These are phyloP conservation scores for Arothron firmamentum DNA, from an alignment of 2,113 vertebrate species.

Conservation along the genomic window DNA sequence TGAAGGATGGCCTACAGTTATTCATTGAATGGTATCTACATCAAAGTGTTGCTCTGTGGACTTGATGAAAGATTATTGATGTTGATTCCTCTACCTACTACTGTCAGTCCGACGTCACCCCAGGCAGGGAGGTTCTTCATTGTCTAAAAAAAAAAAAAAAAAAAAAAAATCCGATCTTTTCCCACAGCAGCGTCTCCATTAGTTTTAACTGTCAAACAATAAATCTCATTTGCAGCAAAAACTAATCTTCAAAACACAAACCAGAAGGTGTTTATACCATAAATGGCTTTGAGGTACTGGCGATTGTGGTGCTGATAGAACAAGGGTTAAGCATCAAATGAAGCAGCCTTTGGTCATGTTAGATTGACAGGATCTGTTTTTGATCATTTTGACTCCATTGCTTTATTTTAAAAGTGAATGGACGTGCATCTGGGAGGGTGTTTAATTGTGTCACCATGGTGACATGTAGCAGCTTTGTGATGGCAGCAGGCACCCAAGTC, in stretches of 20 bases:
- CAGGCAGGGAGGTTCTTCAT: constrained; percentile 69
- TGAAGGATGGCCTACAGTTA: constrained; percentile 72
- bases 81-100: constrained; percentile 69
- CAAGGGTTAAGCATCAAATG: constrained; percentile 30
- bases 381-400: constrained; percentile 1
- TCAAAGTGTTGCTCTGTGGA: constrained; percentile 60
- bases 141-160: constrained; percentile 67
- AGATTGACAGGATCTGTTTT: constrained; percentile 17
- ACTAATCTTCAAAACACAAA: constrained; percentile 64
- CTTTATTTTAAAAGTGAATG: constrained; percentile 5
- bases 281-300: constrained; percentile 22
- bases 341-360: constrained; percentile 18
- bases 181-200: constrained; percentile 63
- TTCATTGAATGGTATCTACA: constrained; percentile 71
- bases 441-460: constrained; percentile 69
- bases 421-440: constrained; percentile 23
- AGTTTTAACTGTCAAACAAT: constrained; percentile 61
- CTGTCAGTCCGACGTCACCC: constrained; percentile 65
- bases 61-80: constrained; percentile 80
- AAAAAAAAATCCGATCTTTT: constrained; percentile 67
- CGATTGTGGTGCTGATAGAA: constrained; percentile 31
- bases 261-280: constrained; percentile 43
- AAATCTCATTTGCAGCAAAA: constrained; percentile 72
- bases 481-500: constrained; percentile 54
- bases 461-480: constrained; percentile 66